These are phyloP conservation scores for Ormyrus labotus DNA, from an alignment of 2,888 invertebrate species.

Conservation along the genomic window DNA sequence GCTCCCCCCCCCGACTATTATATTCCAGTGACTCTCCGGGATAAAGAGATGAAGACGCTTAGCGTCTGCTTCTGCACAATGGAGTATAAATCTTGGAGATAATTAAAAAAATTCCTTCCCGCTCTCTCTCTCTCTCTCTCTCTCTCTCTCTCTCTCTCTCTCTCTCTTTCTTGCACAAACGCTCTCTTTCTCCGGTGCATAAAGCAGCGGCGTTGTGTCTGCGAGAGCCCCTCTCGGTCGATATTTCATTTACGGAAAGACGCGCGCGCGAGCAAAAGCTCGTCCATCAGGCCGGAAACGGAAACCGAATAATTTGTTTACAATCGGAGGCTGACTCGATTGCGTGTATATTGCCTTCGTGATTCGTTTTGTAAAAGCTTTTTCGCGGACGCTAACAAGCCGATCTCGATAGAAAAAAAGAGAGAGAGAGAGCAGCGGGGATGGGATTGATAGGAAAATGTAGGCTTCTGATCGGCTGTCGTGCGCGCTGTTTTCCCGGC, in stretches of 20 bases:
- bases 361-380: conserved; percentile 26
- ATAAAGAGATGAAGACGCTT: conserved; percentile 46
- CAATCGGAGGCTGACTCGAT: neutral
- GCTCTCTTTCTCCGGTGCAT: too few relatives aligned
- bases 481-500: neutral
- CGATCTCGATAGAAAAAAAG: too few relatives aligned
- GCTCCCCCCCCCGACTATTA: conserved; percentile 19
- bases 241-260: conserved; percentile 35
- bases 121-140: neutral
- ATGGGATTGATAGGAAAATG: too few relatives aligned
- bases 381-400: conserved; percentile 32
- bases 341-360: neutral
- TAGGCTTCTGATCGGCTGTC: too few relatives aligned
- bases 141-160: neutral
- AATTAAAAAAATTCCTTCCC: conserved; percentile 49
- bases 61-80: conserved; percentile 28
- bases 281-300: neutral
- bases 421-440: neutral
- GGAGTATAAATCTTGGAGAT: conserved; percentile 48
- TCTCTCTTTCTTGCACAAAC: too few relatives aligned
- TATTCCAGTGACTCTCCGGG: conserved; percentile 21
- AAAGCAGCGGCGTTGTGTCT: too few relatives aligned
- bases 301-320: conserved; percentile 40
- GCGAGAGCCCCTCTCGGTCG: neutral
- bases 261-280: neutral